Evolutionary conservation across 2,797 vertebrate genomes (phyloP).

Genomic region (Bryconaethiops microstoma): DNA sequence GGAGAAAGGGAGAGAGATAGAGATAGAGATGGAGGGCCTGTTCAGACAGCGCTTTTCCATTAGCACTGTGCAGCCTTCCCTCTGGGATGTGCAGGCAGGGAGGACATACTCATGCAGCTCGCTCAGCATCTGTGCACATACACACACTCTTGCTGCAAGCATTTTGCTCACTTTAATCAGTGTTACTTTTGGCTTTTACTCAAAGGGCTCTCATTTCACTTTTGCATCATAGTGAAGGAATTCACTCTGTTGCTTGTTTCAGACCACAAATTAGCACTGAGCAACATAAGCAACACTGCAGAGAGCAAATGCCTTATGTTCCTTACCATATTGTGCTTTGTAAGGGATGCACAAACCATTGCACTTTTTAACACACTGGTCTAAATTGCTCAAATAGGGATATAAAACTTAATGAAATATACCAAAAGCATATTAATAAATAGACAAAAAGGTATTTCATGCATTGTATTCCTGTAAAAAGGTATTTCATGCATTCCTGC

Average conservation of each 20-base stretch:
- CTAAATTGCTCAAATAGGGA: too few species aligned
- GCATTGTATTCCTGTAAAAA: too few species aligned
- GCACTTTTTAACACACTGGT: not conserved
- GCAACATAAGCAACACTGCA: not conserved
- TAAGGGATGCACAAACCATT: not conserved
- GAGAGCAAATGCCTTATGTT: not conserved
- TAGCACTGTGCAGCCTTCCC: constrained; percentile 43
- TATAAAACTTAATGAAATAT: too few species aligned
- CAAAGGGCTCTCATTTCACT: not conserved
- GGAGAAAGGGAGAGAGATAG: constrained; percentile 31
- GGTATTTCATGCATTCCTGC: too few species aligned
- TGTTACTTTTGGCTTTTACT: not conserved
- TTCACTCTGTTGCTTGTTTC: not conserved
- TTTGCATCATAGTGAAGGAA: not conserved
- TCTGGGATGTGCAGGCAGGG: constrained; percentile 24
- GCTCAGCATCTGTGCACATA: constrained; percentile 13
- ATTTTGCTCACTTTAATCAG: not conserved
- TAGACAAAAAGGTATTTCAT: too few species aligned
- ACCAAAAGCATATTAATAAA: too few species aligned
- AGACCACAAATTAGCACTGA: not conserved
- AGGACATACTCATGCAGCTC: constrained; percentile 23
- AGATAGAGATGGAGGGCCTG: constrained; percentile 35
- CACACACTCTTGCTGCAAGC: not conserved
- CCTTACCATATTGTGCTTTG: not conserved
- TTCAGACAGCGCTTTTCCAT: constrained; percentile 51